Base-by-base conservation (phyloP, 2,888 invertebrate species). In the Cantharis flavilabris region DNA sequence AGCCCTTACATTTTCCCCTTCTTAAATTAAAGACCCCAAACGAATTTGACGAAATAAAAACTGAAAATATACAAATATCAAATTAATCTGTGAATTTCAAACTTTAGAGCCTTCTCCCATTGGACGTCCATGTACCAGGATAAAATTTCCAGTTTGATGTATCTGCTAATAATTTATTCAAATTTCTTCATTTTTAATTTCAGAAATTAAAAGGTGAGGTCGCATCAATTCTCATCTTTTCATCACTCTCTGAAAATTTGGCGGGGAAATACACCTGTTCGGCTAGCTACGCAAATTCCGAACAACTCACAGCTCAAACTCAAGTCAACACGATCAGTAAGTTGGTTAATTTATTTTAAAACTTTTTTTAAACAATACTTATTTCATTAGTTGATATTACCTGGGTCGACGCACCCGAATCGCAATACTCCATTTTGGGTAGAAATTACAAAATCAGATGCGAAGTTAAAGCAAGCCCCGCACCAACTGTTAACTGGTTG, bases 401-500 rank as follows among this genome's bases (percentile, higher is more conserved):
- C 79, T 88, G 95, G 93, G 93, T 93, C 13, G 94, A 97, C 87
- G 97, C 97, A 0, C 96, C 97, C 62, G 91, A 91, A 84, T 93
- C 94, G 84, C 97, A 97, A 87, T 94, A 92, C 84, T 95, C 97
- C 1, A 94, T 94, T 23, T 91, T 94, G 74, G 94, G 94, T 28
- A 90, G 91, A 81, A 93, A 95, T 84, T 95, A 92, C 86, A 92
- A 92, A 86, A 93, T 97, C 16, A 93, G 92, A 88, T 97, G 97
- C 86, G 93, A 94, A 87, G 97, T 97, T 0, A 92, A 92, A 77
- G 97, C 97, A 0, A 93, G 94, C 87, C 97, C 97, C 11, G 90
- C 94, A 33, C 96, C 97, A 0, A 91, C 92, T n/a, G 93, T 97
- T 11, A 94, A 95, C 86, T 97, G 97, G 96, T 91, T 94, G 80